A percentile compares a stretch with the other conserved stretches of the same genome.
These are phyloP conservation scores for Mareca strepera DNA, from an alignment of 2,797 vertebrate genomes.

Conservation along the genomic window DNA sequence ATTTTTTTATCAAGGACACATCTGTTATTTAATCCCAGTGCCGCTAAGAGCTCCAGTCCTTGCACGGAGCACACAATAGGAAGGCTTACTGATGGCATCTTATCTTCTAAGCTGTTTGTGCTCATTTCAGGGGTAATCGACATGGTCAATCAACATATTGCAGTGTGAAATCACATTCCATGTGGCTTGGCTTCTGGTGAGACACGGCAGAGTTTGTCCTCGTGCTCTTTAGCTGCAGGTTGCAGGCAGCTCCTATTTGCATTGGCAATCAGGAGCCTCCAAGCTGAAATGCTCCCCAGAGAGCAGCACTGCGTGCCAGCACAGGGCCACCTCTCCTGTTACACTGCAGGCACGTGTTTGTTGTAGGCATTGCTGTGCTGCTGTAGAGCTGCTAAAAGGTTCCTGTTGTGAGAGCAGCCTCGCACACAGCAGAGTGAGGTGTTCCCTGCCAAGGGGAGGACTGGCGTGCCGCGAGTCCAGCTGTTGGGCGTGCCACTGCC, in stretches of 20 bases:
- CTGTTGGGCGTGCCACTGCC: neutral
- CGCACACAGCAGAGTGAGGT: neutral
- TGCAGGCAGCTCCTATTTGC: neutral
- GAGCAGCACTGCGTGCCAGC: neutral
- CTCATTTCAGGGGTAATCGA: neutral
- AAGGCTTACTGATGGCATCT: neutral
- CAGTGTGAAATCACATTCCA: neutral
- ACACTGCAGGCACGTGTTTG: rapidly evolving
- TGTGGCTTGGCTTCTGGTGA: neutral
- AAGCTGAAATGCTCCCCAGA: neutral
- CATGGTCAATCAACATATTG: neutral
- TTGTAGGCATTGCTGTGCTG: neutral
- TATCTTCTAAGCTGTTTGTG: neutral
- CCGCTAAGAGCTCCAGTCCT: neutral
- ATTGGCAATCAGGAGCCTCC: neutral
- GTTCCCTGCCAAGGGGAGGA: neutral
- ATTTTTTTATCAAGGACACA: neutral
- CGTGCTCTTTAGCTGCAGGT: neutral
- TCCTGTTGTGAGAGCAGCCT: neutral
- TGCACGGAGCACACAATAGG: neutral
- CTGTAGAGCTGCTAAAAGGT: neutral
- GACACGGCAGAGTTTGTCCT: neutral
- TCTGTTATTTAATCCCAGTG: neutral
- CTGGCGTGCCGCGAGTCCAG: neutral
- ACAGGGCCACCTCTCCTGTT: neutral